Evolutionary conservation across 2,888 invertebrate genomes (phyloP).

Genomic region (Ceraclea dissimilis): DNA sequence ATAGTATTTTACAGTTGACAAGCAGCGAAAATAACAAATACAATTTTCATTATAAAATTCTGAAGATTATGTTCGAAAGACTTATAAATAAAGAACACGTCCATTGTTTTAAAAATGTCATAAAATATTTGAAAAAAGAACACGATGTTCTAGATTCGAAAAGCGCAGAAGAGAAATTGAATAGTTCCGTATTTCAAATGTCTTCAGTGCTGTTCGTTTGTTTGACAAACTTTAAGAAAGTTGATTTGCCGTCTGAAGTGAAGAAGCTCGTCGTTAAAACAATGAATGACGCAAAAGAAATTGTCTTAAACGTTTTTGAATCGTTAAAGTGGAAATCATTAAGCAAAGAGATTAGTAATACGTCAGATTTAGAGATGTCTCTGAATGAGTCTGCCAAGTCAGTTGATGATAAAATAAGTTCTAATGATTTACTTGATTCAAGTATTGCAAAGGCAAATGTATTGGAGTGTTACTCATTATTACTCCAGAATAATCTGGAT

Average conservation of each 20-base stretch:
- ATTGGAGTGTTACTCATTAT: conserved; percentile 12
- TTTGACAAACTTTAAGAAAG: conserved; percentile 17
- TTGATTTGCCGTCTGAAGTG: conserved; percentile 12
- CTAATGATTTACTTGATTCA: neutral
- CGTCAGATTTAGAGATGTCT: conserved; percentile 2
- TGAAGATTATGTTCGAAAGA: conserved; percentile 18
- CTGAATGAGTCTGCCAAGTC: neutral
- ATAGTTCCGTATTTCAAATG: conserved; percentile 13
- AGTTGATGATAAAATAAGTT: neutral
- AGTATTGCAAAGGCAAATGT: conserved; percentile 10
- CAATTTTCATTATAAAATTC: conserved; percentile 5
- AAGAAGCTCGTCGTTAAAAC: conserved; percentile 13
- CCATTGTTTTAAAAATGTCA: conserved; percentile 10
- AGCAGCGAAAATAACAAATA: conserved; percentile 1
- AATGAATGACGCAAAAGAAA: conserved; percentile 6
- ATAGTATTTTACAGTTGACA: conserved; percentile 14
- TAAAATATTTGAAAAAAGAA: conserved; percentile 8
- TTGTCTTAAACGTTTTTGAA: conserved; percentile 30
- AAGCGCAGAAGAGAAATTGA: conserved; percentile 6
- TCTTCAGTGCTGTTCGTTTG: conserved; percentile 8
- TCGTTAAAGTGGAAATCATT: conserved; percentile 16
- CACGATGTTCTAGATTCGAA: neutral
- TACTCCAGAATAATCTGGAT: conserved; percentile 4
- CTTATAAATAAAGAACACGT: conserved; percentile 15
- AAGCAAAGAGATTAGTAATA: conserved; percentile 4